Percentiles rank a stretch among this genome's conserved stretches.
Evolutionary conservation across 2,888 invertebrate genomes (phyloP).

Genomic region (Mesoligia furuncula): DNA sequence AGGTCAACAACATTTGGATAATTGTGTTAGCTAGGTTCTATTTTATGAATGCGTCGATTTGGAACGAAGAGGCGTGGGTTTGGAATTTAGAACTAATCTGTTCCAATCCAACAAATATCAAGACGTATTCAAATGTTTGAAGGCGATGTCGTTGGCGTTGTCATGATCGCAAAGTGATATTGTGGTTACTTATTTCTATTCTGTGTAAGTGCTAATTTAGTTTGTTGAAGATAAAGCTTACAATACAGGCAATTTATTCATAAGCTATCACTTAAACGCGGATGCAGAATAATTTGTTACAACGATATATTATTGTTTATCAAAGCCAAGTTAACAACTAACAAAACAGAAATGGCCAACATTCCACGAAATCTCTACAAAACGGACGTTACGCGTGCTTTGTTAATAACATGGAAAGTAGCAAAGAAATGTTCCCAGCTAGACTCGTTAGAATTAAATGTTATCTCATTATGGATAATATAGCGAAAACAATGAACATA

Average conservation of each 20-base stretch:
- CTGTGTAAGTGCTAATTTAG: slow-evolving; percentile 6
- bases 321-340: slow-evolving; percentile 36
- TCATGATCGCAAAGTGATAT: background rate
- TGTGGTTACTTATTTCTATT: slow-evolving; percentile 27
- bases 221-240: slow-evolving; percentile 7
- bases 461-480: slow-evolving; percentile 85
- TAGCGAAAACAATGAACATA: slow-evolving; percentile 81
- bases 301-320: slow-evolving; percentile 37
- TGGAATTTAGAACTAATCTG: slow-evolving; percentile 31
- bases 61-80: slow-evolving; percentile 29
- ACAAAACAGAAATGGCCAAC: slow-evolving; percentile 32
- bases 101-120: slow-evolving; percentile 33
- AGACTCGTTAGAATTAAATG: slow-evolving; percentile 78
- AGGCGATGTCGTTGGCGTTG: slow-evolving; percentile 6
- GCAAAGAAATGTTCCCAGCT: slow-evolving; percentile 84
- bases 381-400: slow-evolving; percentile 46
- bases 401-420: slow-evolving; percentile 76
- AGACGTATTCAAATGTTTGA: slow-evolving; percentile 13
- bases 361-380: slow-evolving; percentile 43
- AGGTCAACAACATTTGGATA: slow-evolving; percentile 58
- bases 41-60: slow-evolving; percentile 40
- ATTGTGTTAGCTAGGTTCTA: slow-evolving; percentile 48
- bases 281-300: slow-evolving; percentile 47
- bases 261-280: slow-evolving; percentile 48
- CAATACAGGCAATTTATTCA: slow-evolving; percentile 34